Conservation (phyloP, 2,797 vertebrate species). For the Hyperoplus immaculatus region DNA sequence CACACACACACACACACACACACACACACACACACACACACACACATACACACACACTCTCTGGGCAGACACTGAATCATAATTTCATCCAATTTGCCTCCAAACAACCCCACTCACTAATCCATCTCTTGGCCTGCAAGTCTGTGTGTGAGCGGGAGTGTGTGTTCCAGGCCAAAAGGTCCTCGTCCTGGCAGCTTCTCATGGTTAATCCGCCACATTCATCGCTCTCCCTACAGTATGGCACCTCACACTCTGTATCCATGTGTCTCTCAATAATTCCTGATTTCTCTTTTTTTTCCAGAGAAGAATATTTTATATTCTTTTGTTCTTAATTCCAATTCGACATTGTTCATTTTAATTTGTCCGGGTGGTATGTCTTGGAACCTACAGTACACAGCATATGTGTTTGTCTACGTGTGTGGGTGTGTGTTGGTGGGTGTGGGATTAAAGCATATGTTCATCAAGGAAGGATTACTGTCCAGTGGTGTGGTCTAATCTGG, state of each 20-base stretch:
- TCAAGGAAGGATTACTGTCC: constrained; percentile 67
- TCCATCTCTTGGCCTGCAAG: constrained; percentile 47
- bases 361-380: background rate
- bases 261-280: background rate
- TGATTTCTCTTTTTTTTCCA: background rate
- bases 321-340: background rate
- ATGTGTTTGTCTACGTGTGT: background rate
- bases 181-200: constrained; percentile 54
- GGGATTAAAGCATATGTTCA: constrained; percentile 74
- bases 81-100: constrained; percentile 56
- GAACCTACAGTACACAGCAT: background rate
- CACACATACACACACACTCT: too few relatives aligned
- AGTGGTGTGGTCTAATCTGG: constrained; percentile 66
- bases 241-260: constrained; percentile 17
- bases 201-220: constrained; percentile 50
- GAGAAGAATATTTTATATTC: background rate
- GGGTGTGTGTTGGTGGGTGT: background rate
- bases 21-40: background rate
- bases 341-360: background rate
- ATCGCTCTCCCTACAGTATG: constrained; percentile 8
- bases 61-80: constrained; percentile 55
- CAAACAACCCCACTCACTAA: constrained; percentile 64
- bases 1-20: constrained; percentile 12
- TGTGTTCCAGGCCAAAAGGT: constrained; percentile 52
- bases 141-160: background rate